Conservation (phyloP, 2,113 vertebrate genomes). For the Leiothrix lutea region DNA sequence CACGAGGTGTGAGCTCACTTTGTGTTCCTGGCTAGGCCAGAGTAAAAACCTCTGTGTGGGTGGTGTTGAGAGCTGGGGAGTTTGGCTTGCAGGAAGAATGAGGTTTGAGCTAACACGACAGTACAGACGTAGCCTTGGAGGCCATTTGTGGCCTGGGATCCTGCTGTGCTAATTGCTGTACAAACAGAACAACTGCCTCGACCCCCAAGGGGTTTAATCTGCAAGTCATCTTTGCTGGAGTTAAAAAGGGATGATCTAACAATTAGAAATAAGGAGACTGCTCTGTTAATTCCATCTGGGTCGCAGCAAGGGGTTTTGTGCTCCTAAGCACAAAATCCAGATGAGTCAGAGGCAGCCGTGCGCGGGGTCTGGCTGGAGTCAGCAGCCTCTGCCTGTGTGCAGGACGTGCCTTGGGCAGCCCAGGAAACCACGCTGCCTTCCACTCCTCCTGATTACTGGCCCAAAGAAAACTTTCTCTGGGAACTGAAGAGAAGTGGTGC, state of each 20-base stretch:
- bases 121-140: background rate
- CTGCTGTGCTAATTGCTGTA: constrained; percentile 34
- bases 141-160: constrained; percentile 12
- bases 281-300: constrained; percentile 36
- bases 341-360: background rate
- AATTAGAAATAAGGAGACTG: constrained; percentile 21
- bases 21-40: background rate
- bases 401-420: background rate
- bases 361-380: background rate
- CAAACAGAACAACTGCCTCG: constrained; percentile 32
- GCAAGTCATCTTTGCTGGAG: constrained; percentile 47
- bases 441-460: background rate
- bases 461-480: background rate
- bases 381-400: background rate
- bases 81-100: background rate
- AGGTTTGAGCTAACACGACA: background rate
- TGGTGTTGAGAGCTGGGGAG: background rate
- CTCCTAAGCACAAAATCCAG: constrained; percentile 7
- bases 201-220: constrained; percentile 12
- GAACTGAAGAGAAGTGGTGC: background rate
- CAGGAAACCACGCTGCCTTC: background rate
- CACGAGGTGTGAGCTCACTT: background rate
- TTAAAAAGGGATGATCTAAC: constrained; percentile 46
- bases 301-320: constrained; percentile 13
- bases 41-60: background rate